These are phyloP conservation scores for Acromyrmex heyeri DNA, from an alignment of 1,140 invertebrate species.

Conservation along the genomic window DNA sequence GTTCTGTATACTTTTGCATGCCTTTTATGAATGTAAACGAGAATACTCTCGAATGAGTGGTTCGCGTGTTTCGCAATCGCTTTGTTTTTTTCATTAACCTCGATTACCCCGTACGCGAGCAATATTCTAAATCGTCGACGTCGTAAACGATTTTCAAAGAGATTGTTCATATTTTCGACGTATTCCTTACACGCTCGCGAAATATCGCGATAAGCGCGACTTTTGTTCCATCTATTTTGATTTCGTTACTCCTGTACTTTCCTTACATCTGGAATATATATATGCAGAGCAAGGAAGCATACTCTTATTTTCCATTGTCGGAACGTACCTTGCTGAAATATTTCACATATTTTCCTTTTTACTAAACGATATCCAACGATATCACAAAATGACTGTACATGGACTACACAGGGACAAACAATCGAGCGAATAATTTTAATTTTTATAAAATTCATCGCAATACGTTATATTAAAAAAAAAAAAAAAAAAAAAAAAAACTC, in stretches of 20 bases:
- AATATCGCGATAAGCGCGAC: slow-evolving; percentile 47
- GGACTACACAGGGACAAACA: neutral
- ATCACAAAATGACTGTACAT: neutral
- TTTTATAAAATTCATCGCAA: neutral
- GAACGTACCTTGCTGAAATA: neutral
- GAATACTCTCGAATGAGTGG: slow-evolving; percentile 54
- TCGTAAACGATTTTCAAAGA: slow-evolving; percentile 56
- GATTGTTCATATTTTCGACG: slow-evolving; percentile 50
- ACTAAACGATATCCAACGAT: neutral
- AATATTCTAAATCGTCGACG: slow-evolving; percentile 48
- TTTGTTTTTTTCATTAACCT: slow-evolving; percentile 65
- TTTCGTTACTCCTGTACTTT: neutral
- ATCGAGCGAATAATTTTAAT: neutral
- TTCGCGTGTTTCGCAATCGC: slow-evolving; percentile 54
- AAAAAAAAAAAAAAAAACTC: neutral
- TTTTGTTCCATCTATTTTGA: slow-evolving; percentile 39
- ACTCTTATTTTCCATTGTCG: neutral
- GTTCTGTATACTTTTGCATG: slow-evolving; percentile 7
- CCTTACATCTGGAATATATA: slow-evolving; percentile 8
- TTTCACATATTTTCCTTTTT: slow-evolving; percentile 6
- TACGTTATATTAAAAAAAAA: neutral
- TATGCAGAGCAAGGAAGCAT: neutral
- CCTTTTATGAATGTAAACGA: slow-evolving; percentile 52
- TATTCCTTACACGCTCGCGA: slow-evolving; percentile 14
- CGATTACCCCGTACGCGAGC: slow-evolving; percentile 45